Evolutionary conservation across 1,140 invertebrate species (phyloP), one percentile per base, ranked within the genome.

Genomic region (Atta colombica): DNA sequence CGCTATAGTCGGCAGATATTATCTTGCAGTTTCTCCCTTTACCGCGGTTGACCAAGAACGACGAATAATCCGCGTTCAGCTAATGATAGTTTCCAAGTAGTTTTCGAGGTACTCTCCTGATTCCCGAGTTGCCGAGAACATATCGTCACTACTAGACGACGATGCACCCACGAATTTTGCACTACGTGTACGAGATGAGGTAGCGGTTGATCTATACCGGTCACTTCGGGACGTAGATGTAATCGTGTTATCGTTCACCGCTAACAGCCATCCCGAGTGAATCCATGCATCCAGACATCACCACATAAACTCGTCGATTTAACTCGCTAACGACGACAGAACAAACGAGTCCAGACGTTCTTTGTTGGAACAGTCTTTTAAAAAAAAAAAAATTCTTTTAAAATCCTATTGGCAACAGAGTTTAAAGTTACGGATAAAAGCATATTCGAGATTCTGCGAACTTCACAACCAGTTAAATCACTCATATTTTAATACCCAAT

Each of bases 51-150:
- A 68, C 61, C 45, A 66, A 78, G 82, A 55, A 85, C 31, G 28
- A 28, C 21, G 49, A 85, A 78, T 85, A 78, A 85, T 78, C 18
- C 82, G 60, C 35, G 31, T 66, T 45, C 61, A 72, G 49, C 60
- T 78, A 85, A 85, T 85, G 74, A 85, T 74, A 85, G 74, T 85
- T 85, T 12, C 60, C 74, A 65, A 85, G 74, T 85, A 77, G 74
- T 77, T 77, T 85, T 21, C 74, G n/a, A 21, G 66, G 28, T 51
- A 51, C 21, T 55, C 55, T 12, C n/a, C 61, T 55, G 53, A 12
- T 58, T 72, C 18, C 28, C 28, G 39, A 77, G 25, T 65, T 51
- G 58, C n/a, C 72, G 58, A 60, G 39, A 35, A 61, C 31, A 31
- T n/a, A 45, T 77, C 51, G 31, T 16, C 3, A 8, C 14, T n/a